Evolutionary conservation across 2,113 vertebrate species (phyloP).

Genomic region (Sturnus vulgaris): DNA sequence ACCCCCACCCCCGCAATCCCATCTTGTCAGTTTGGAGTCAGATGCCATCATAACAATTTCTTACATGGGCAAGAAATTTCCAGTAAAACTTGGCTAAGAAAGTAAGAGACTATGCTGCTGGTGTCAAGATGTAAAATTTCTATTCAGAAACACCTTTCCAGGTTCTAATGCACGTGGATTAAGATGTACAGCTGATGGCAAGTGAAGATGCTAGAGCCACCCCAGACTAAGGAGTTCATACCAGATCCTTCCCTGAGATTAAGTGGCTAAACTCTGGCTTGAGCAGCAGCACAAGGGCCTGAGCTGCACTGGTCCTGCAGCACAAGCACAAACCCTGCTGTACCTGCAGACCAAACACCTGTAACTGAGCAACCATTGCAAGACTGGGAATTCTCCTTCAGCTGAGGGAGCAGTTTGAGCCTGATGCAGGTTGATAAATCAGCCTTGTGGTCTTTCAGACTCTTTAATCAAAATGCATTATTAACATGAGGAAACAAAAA

Average conservation of each 20-base stretch:
- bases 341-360: neutral
- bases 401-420: neutral
- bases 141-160: neutral
- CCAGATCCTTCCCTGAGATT: neutral
- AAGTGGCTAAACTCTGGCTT: neutral
- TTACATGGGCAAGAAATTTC: neutral
- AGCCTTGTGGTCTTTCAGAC: neutral
- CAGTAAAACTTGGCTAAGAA: neutral
- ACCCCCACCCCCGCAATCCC: accelerated
- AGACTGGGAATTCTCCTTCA: neutral
- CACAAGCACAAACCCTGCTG: neutral
- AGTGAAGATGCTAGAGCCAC: neutral
- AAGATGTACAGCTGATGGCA: neutral
- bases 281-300: neutral
- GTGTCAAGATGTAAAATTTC: neutral
- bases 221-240: neutral
- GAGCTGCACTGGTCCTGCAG: neutral
- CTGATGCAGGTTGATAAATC: neutral
- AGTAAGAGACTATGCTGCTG: neutral
- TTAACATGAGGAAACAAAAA: neutral
- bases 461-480: neutral
- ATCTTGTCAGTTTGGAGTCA: neutral
- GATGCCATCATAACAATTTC: neutral
- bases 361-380: accelerated
- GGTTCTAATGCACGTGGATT: neutral